Base-by-base conservation (phyloP, 2,797 vertebrate genomes). In the Coccyzus lansbergi region DNA sequence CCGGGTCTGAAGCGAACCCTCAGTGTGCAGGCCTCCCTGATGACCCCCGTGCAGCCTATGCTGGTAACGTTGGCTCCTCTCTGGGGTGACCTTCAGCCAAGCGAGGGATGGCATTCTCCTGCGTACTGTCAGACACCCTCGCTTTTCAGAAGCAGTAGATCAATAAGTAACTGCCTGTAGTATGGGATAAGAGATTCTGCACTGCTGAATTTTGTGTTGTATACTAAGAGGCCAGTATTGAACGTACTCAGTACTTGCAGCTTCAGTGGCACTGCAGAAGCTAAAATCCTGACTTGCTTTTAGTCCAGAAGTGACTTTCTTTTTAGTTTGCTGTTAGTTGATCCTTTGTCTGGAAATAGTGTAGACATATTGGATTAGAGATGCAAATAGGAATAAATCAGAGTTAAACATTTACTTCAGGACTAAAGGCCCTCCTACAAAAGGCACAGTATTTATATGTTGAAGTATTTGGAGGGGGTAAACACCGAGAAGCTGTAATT, bases 41-140 rank as follows among this genome's bases (percentile, higher is more conserved):
- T 99, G 99, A 99, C 99, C 10, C 99, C 99, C 0, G 99, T 99
- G 58, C 99, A 99, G 97, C 99, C 99, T 67, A 99, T 99, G 99
- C 95, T 99, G 99, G 99, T 99, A 92, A 97, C 90, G 80, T 53
- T 36, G 49, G 4, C 58, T 55, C 13, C 60, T 60, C 55, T 34
- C 21, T 53, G 40, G 0, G 20, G 21, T 48, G 14, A 24, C 46
- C 34, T 38, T 40, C 59, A 40, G 49, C 42, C 0, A 3, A 68
- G 53, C 26, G 7, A 24, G 78, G 51, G 29, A 5, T 1, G 8
- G 60, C 15, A 36, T 40, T 36, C 29, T 51, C 40, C 2, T 9
- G 7, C 7, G 46, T 15, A 5, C 71, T 76, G 34, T 20, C 62
- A 55, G 64, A 51, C 48, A 53, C 20, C 10, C 15, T 52, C 21